Conservation (phyloP, 2,888 invertebrate species). For the Eilema caniola region DNA sequence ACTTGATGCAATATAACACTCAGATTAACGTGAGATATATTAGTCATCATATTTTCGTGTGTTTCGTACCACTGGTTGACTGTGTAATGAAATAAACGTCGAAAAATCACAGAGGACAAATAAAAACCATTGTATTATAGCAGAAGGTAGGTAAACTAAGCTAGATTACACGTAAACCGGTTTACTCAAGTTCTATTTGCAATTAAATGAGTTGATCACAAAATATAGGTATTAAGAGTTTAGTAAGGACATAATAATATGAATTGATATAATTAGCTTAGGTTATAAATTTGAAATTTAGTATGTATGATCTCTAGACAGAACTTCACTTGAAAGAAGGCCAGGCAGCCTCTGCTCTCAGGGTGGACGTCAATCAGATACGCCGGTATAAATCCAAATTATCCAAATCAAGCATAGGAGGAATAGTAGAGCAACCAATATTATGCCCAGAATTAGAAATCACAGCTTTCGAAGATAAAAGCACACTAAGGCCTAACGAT, state of each 20-base stretch:
- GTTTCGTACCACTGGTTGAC: conserved; percentile 30
- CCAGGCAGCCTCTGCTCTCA: too few species aligned
- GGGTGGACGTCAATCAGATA: too few species aligned
- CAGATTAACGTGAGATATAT: conserved; percentile 43
- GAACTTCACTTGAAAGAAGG: too few species aligned
- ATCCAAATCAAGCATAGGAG: too few species aligned
- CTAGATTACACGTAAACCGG: not conserved
- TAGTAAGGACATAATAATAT: too few species aligned
- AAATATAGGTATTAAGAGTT: too few species aligned
- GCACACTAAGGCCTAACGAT: too few species aligned
- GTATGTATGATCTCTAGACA: not conserved
- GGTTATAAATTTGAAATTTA: not conserved
- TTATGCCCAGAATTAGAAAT: too few species aligned
- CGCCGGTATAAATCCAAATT: too few species aligned
- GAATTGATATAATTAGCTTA: not conserved
- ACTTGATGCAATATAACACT: conserved; percentile 62
- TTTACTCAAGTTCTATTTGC: not conserved
- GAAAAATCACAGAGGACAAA: conserved; percentile 19
- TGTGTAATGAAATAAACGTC: conserved; percentile 25
- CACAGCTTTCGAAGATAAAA: too few species aligned
- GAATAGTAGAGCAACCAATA: too few species aligned
- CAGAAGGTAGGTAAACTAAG: not conserved
- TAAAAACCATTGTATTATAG: not conserved
- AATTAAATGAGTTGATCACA: not conserved
- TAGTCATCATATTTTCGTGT: conserved; percentile 45